phyloP scores from a whole-genome alignment of 2,113 vertebrate species.

The Lamprotornis superbus region DNA sequence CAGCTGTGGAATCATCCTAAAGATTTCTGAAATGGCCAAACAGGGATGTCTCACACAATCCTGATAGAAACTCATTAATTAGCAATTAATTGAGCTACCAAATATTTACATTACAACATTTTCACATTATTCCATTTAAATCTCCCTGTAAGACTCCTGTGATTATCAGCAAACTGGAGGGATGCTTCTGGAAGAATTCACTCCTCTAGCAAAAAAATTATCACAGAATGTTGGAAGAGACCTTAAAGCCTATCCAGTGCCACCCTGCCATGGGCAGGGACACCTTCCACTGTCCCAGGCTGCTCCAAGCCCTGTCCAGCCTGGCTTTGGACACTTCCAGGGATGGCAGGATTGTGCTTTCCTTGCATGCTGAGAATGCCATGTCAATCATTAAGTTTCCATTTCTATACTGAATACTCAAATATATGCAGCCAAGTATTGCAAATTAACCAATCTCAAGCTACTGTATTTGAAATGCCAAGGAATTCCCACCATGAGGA shows the following conservation, averaged over 20 bases:
- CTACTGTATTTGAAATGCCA: neutral
- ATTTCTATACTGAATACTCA: neutral
- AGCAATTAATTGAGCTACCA: neutral
- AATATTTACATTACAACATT: neutral
- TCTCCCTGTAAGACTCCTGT: neutral
- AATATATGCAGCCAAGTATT: neutral
- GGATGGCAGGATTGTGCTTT: neutral
- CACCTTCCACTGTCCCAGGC: neutral
- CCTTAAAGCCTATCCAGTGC: neutral
- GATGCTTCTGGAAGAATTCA: neutral
- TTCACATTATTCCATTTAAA: neutral
- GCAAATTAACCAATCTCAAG: neutral
- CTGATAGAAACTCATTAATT: neutral
- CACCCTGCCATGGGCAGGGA: neutral
- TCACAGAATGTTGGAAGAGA: neutral
- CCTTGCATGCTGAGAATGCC: fast-evolving
- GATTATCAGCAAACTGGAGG: neutral
- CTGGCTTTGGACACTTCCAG: neutral
- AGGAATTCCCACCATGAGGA: neutral
- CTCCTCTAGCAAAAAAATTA: neutral
- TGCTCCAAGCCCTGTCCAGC: neutral
- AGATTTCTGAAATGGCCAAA: neutral
- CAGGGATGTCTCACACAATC: neutral
- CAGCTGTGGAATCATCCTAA: neutral
- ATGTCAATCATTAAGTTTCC: neutral